Evolutionary conservation across 2,888 invertebrate genomes (phyloP).

Genomic region (Drosophila gaucha): DNA sequence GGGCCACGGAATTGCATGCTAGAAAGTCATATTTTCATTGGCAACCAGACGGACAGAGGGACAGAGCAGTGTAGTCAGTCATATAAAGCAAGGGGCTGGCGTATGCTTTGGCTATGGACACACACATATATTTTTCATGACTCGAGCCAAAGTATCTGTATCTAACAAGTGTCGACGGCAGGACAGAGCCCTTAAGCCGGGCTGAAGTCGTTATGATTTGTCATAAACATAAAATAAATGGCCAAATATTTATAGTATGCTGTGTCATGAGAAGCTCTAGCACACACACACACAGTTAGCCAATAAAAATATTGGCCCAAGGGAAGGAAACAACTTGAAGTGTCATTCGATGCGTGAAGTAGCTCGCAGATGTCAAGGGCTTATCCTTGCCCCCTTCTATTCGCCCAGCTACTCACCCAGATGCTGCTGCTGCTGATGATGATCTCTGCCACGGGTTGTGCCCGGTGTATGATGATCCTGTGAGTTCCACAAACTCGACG

Average conservation of each 20-base stretch:
- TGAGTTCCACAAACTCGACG: slow-evolving; percentile 84
- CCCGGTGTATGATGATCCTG: slow-evolving; percentile 77
- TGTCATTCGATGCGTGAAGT: slow-evolving; percentile 44
- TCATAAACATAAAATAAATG: slow-evolving; percentile 81
- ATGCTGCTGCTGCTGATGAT: slow-evolving; percentile 69
- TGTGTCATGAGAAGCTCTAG: slow-evolving; percentile 54
- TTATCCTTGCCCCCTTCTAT: slow-evolving; percentile 10
- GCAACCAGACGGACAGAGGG: slow-evolving; percentile 18
- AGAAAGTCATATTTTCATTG: slow-evolving; percentile 67
- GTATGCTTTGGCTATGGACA: slow-evolving; percentile 49
- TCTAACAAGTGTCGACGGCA: slow-evolving; percentile 72
- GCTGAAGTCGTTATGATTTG: slow-evolving; percentile 78
- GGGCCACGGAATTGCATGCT: slow-evolving; percentile 57
- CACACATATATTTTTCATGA: slow-evolving; percentile 51
- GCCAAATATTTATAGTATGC: slow-evolving; percentile 77
- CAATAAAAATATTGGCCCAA: slow-evolving; percentile 53
- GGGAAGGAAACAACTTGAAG: slow-evolving; percentile 44
- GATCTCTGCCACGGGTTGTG: slow-evolving; percentile 67
- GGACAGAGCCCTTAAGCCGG: slow-evolving; percentile 68
- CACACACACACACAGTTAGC: slow-evolving; percentile 24
- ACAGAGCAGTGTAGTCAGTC: slow-evolving; percentile 1
- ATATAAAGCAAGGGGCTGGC: slow-evolving; percentile 4
- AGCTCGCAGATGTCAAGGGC: slow-evolving; percentile 24
- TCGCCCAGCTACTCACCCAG: slow-evolving; percentile 71
- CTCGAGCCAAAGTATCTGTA: slow-evolving; percentile 63